Evolutionary conservation across 2,888 invertebrate species (phyloP).

Genomic region (Trachelus stipa): DNA sequence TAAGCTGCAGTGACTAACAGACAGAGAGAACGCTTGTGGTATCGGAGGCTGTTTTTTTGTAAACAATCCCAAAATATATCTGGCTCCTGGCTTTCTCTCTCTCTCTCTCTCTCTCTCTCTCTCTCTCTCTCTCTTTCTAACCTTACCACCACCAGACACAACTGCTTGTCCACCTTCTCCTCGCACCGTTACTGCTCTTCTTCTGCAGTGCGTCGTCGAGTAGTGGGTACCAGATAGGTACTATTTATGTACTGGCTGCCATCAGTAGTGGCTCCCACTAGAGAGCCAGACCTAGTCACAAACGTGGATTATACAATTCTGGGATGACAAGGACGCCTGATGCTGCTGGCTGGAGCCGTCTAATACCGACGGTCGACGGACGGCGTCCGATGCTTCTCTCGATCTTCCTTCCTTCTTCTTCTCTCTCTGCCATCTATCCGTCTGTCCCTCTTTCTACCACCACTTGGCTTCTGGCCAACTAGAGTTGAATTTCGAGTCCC

Average conservation of each 20-base stretch:
- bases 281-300: constrained; percentile 10
- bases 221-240: not conserved
- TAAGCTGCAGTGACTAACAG: constrained; percentile 1
- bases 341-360: constrained; percentile 31
- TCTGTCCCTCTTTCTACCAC: constrained; percentile 14
- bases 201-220: constrained; percentile 1
- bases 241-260: constrained; percentile 3
- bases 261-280: not conserved
- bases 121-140: not conserved
- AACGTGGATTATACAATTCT: constrained; percentile 39
- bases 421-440: constrained; percentile 7
- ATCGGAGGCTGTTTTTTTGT: constrained; percentile 7
- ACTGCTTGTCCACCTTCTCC: not conserved
- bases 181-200: constrained; percentile 16
- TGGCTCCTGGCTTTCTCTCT: not conserved
- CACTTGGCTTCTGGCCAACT: constrained; percentile 23
- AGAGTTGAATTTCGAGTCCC: constrained; percentile 40
- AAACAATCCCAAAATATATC: constrained; percentile 10
- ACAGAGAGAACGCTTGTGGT: not conserved
- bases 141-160: not conserved
- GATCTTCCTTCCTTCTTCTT: not conserved
- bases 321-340: constrained; percentile 22
- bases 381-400: not conserved
- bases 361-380: constrained; percentile 21
- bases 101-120: not conserved